Evolutionary conservation across 2,888 invertebrate species (phyloP), one percentile per base, ranked within the genome.

Genomic region (Hoplodrina blanda): DNA sequence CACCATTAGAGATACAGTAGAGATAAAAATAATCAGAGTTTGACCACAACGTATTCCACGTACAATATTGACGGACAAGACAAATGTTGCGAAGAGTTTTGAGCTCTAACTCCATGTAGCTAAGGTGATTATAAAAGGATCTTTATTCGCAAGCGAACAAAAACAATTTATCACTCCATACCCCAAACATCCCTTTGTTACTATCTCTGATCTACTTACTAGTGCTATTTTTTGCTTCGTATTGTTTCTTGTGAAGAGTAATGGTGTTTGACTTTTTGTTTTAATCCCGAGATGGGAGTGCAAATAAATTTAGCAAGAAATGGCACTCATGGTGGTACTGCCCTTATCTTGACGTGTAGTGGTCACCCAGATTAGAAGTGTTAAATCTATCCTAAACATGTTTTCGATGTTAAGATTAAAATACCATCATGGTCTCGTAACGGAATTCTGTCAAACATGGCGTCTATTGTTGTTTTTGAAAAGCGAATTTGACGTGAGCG

Each of bases 131-230:
- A 78, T 78, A 69, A 13, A 54, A 2, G 20, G 11, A 73, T 69
- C 62, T 62, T 46, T 71, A 77, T 88, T 88, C 76, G 85, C 82
- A 82, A 88, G 88, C 76, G 85, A 82, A 87, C 87, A 91, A 90
- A 92, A 91, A 91, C 90, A 87, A 91, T 93, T 93, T 90, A 93
- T 94, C 93, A 92, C 90, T 86, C 88, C 76, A 82, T 87, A 86
- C 88, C 75, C 92, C 90, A 92, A 92, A 92, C 91, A 92, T 86
- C 87, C 91, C 91, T 93, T 92, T 90, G 89, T 91, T 25, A 91
- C 89, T 93, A 95, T 95, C 95, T 93, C 93, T 93, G 95, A 95
- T 95, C 92, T 93, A 93, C 91, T 93, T 94, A 91, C 87, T 89
- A 89, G 85, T 89, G 86, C 78, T 84, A 89, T 91, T 94, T 94